phyloP scores from a whole-genome alignment of 2,888 invertebrate genomes.

The Hypena proboscidalis region DNA sequence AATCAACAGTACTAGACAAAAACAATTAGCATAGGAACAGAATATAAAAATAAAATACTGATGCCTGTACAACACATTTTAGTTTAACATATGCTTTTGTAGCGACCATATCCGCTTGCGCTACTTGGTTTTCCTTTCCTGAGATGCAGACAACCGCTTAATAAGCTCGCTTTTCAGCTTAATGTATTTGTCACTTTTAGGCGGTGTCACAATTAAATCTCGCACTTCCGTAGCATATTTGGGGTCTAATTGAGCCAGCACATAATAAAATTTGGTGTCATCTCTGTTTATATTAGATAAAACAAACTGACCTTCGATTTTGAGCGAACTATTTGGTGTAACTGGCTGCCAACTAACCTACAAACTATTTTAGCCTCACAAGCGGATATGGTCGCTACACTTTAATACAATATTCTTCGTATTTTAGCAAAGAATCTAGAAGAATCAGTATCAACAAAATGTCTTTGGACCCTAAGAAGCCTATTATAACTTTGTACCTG shows the following conservation, averaged over 20 bases:
- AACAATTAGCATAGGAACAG: too few species aligned
- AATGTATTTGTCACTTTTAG: neutral
- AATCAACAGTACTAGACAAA: too few species aligned
- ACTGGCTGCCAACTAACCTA: too few species aligned
- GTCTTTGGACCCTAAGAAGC: slow-evolving; percentile 85
- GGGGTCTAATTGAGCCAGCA: neutral
- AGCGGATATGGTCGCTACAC: too few species aligned
- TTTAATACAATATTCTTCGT: too few species aligned
- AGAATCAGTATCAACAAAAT: slow-evolving; percentile 66
- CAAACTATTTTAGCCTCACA: too few species aligned
- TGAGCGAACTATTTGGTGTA: neutral
- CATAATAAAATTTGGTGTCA: neutral
- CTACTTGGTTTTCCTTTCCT: neutral
- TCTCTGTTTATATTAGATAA: neutral
- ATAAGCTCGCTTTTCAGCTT: neutral
- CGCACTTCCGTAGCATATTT: neutral
- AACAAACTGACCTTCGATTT: neutral
- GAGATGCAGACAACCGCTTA: neutral
- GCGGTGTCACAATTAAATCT: neutral
- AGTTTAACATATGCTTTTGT: too few species aligned
- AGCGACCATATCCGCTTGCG: too few species aligned
- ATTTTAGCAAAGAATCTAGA: slow-evolving; percentile 51
- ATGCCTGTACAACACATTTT: neutral
- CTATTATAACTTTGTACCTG: slow-evolving; percentile 86
- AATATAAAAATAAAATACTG: too few species aligned